Percentiles rank a stretch among this genome's conserved stretches.
Conservation (phyloP, 2,113 vertebrate species). For the Beaufortia kweichowensis region DNA sequence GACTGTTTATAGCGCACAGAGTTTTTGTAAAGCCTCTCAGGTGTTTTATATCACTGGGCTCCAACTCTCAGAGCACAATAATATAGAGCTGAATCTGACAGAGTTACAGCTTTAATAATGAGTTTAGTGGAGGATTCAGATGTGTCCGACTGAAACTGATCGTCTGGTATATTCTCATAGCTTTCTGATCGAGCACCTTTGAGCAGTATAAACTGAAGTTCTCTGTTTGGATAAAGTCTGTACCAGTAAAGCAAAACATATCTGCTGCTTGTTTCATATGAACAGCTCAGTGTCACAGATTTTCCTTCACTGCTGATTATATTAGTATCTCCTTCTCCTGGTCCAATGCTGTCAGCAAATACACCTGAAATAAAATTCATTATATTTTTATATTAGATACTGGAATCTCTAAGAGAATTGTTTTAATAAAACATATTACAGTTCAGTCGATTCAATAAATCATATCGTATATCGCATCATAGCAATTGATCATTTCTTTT, state of each 20-base stretch:
- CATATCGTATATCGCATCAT: no score
- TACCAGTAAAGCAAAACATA: neutral
- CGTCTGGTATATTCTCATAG: neutral
- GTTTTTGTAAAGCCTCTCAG: neutral
- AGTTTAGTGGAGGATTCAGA: conserved; percentile 18
- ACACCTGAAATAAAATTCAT: neutral
- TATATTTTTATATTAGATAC: no score
- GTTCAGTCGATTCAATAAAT: no score
- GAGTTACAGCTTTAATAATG: neutral
- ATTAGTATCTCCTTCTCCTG: neutral
- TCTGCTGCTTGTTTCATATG: neutral
- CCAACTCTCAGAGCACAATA: conserved; percentile 31
- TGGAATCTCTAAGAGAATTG: no score
- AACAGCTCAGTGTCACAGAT: neutral
- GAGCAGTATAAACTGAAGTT: neutral
- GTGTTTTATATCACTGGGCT: conserved; percentile 16
- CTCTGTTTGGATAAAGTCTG: neutral
- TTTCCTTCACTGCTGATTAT: neutral
- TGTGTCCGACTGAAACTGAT: neutral
- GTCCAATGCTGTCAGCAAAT: neutral
- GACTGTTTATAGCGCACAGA: neutral
- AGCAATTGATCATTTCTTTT: no score
- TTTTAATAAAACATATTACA: no score
- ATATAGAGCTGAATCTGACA: conserved; percentile 40
- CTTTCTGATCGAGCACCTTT: neutral